Percentiles rank a stretch among this genome's conserved stretches.
Evolutionary conservation across 2,797 vertebrate species (phyloP).

Genomic region (Kryptolebias ocellatus): DNA sequence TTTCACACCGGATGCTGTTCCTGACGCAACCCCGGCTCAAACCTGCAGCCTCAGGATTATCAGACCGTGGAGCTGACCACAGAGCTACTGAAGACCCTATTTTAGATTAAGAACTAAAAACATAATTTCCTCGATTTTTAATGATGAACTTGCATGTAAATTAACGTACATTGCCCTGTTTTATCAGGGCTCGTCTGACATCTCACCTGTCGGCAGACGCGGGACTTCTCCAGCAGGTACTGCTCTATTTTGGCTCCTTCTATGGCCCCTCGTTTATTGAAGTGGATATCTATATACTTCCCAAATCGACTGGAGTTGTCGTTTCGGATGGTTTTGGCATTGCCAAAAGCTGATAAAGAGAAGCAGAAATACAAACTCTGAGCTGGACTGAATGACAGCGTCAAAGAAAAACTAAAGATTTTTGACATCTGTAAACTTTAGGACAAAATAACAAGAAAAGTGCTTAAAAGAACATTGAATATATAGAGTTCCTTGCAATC

Average conservation of each 20-base stretch:
- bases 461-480: not conserved
- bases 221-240: slow-evolving; percentile 97
- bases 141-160: too few relatives aligned
- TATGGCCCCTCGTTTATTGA: slow-evolving; percentile 94
- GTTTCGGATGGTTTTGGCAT: slow-evolving; percentile 96
- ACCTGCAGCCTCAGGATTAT: too few relatives aligned
- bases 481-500: too few relatives aligned
- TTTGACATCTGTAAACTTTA: not conserved
- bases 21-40: too few relatives aligned
- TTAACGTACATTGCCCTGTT: too few relatives aligned
- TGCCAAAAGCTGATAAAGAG: slow-evolving; percentile 89
- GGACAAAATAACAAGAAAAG: not conserved
- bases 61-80: too few relatives aligned
- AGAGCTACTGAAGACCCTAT: too few relatives aligned
- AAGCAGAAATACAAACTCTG: not conserved
- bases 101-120: too few relatives aligned
- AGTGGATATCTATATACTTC: slow-evolving; percentile 97
- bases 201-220: slow-evolving; percentile 94
- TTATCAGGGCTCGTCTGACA: not conserved
- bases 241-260: slow-evolving; percentile 97
- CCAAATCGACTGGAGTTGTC: slow-evolving; percentile 98
- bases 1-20: too few relatives aligned
- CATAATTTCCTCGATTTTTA: too few relatives aligned
- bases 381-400: too few relatives aligned
- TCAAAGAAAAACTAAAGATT: too few relatives aligned